phyloP scores from a whole-genome alignment of 2,797 vertebrate genomes.

The Danio choprae region DNA sequence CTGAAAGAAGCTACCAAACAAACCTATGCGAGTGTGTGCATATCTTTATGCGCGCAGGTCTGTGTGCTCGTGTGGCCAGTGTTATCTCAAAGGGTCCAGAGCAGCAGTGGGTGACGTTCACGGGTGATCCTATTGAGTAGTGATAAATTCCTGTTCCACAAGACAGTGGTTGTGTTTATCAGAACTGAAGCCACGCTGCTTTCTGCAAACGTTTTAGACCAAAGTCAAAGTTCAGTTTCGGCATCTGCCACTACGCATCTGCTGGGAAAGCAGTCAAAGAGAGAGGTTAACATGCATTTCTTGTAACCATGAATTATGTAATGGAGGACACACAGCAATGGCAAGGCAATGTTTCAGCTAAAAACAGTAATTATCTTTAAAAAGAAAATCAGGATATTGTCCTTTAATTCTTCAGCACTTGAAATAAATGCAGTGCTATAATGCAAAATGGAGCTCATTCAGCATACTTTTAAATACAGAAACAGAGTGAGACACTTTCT shows the following conservation, averaged over 20 bases:
- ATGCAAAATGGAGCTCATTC: not conserved
- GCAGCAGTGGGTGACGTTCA: constrained; percentile 52
- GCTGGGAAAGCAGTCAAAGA: not conserved
- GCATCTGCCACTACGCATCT: constrained; percentile 16
- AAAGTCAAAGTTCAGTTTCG: constrained; percentile 41
- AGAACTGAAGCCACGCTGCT: constrained; percentile 50
- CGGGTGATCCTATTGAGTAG: constrained; percentile 48
- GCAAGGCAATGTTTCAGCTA: not conserved
- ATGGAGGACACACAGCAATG: constrained; percentile 31
- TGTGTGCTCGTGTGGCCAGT: constrained; percentile 7
- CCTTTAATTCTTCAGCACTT: not conserved
- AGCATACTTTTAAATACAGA: too few species aligned
- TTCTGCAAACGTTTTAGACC: constrained; percentile 37
- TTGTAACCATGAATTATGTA: constrained; percentile 49
- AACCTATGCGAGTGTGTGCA: constrained; percentile 35
- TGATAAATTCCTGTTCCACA: constrained; percentile 68
- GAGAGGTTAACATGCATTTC: constrained; percentile 16
- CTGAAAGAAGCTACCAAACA: not conserved
- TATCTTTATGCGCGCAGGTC: constrained; percentile 36
- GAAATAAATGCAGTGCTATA: not conserved
- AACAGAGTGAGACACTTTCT: too few species aligned
- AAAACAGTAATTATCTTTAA: constrained; percentile 36
- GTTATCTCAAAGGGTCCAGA: constrained; percentile 68
- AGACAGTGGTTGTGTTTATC: constrained; percentile 68
- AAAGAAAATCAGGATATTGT: constrained; percentile 4